Conservation (phyloP, 2,888 invertebrate species). For the Tiliacea citrago region DNA sequence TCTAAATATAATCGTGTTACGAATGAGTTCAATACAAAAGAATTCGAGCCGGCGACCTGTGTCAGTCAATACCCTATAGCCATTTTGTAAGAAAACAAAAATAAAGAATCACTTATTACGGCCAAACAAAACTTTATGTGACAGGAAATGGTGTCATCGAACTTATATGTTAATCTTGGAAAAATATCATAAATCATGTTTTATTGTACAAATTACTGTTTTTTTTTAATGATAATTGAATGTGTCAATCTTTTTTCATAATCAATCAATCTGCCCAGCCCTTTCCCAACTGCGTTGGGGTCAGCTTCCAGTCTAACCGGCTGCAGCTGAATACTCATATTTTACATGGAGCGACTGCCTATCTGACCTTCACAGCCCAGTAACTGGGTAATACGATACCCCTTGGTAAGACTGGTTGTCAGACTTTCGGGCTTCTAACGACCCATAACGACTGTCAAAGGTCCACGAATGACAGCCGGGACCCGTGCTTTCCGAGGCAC, state of each 20-base stretch:
- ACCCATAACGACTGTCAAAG: too few relatives aligned
- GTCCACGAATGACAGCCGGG: too few relatives aligned
- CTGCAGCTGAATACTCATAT: too few relatives aligned
- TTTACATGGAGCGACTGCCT: too few relatives aligned
- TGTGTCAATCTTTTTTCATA: background rate
- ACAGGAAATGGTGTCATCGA: constrained; percentile 36
- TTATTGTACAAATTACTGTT: background rate
- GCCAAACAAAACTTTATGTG: constrained; percentile 16
- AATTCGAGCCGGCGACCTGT: constrained; percentile 47
- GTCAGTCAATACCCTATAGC: constrained; percentile 43
- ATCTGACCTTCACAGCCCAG: too few relatives aligned
- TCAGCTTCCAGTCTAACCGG: too few relatives aligned
- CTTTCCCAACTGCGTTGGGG: too few relatives aligned
- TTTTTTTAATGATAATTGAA: background rate
- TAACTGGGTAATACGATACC: too few relatives aligned
- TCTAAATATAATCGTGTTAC: constrained; percentile 34
- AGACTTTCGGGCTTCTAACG: too few relatives aligned
- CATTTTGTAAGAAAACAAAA: constrained; percentile 13
- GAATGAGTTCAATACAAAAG: constrained; percentile 32
- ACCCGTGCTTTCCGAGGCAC: too few relatives aligned
- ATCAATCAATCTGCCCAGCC: too few relatives aligned
- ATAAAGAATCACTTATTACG: constrained; percentile 22
- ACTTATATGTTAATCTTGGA: constrained; percentile 33
- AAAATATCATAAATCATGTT: background rate
- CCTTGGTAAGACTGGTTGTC: too few relatives aligned